Evolutionary conservation across 1,140 invertebrate species (phyloP), one percentile per base, ranked within the genome.

Genomic region (Pissodes strobi): DNA sequence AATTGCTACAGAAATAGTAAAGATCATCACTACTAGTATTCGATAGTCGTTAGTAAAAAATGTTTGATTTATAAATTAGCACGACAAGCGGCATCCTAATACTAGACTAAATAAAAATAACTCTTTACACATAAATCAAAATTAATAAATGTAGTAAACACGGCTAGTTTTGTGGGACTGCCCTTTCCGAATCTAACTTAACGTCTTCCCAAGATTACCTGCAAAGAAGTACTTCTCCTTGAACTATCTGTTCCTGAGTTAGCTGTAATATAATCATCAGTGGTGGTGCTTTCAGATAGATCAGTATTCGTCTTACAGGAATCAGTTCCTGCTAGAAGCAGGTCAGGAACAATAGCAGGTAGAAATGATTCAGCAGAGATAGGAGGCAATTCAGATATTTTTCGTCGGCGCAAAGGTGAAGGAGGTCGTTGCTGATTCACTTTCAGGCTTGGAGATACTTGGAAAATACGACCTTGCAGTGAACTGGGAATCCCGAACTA

Each of bases 201-300:
- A n/a, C n/a, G n/a, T n/a, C n/a, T n/a, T n/a, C n/a, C n/a, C n/a
- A n/a, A n/a, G n/a, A n/a, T 59, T 65, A 73, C 72, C 58, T 69
- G 83, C 76, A 67, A 80, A 0, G 76, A 76, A 27, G 70, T 72
- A 65, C 78, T 83, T 46, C 80, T 80, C 22, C 78, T 79, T 0
- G 83, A 83, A 64, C 82, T 85, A 70, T 83, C 82, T 15, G 82
- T 84, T 59, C 66, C 90, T 23, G 90, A 92, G 77, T 88, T 92
- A 75, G 92, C 92, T 72, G 92, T 94, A 63, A 91, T 87, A 77
- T 94, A 94, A 74, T 94, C 92, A 74, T 94, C 91, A 19, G 91
- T 93, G 15, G 90, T 91, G 56, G 91, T 92, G 64, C 87, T 88
- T 79, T 93, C 90, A 6, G 90, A 92, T 17, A 91, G 82, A 76